Percentiles rank a stretch among this genome's conserved stretches.
phyloP scores from a whole-genome alignment of 2,888 invertebrate species.

The Coelogynopora nodosa region DNA sequence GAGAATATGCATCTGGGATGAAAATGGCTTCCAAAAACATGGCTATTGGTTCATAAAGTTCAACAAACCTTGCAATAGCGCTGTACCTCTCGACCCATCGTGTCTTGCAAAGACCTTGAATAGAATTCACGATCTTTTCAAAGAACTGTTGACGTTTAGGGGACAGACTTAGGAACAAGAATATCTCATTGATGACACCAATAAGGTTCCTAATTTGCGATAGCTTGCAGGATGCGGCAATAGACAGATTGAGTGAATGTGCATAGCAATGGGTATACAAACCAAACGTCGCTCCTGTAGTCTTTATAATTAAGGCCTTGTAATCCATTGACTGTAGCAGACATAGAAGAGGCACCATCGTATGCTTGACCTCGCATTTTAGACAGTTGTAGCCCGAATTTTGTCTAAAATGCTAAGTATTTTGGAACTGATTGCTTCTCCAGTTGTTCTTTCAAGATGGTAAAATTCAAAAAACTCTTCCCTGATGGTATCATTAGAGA shows the following conservation, averaged over 20 bases:
- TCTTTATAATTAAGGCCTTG: neutral
- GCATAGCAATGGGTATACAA: neutral
- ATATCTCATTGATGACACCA: neutral
- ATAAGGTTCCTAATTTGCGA: neutral
- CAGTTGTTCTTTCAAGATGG: neutral
- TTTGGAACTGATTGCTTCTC: neutral
- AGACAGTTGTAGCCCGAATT: neutral
- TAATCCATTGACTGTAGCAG: neutral
- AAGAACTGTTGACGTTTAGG: neutral
- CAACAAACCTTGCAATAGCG: neutral
- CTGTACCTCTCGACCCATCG: neutral
- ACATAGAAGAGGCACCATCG: neutral
- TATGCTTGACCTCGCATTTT: neutral
- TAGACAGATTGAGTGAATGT: neutral
- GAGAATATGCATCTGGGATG: neutral
- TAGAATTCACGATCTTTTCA: neutral
- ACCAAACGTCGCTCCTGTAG: neutral
- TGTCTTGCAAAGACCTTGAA: neutral
- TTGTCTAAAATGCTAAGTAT: neutral
- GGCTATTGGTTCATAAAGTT: neutral
- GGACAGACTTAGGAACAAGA: neutral
- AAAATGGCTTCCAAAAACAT: neutral
- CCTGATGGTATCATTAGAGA: neutral
- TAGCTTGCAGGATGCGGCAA: neutral
- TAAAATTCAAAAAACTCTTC: neutral